phyloP scores from a whole-genome alignment of 2,888 invertebrate species.

The Marronus borbonicus region DNA sequence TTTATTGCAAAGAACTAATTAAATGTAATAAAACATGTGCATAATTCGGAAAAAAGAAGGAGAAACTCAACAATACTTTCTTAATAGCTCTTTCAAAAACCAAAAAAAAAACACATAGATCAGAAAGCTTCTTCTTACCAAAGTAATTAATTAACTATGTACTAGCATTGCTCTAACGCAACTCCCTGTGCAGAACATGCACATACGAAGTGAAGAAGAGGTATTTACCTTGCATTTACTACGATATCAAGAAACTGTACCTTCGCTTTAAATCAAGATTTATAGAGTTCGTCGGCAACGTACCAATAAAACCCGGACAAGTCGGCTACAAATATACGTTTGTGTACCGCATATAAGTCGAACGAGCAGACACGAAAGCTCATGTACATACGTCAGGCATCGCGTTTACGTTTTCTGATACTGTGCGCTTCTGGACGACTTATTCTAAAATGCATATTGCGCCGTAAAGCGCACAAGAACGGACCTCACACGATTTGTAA shows the following conservation, averaged over 20 bases:
- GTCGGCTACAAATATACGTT: conserved; percentile 58
- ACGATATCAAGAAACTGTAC: conserved; percentile 54
- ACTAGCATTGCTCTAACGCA: no score
- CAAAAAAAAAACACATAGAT: no score
- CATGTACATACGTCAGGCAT: not conserved
- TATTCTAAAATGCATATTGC: conserved; percentile 62
- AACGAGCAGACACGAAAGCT: not conserved
- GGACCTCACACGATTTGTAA: conserved; percentile 60
- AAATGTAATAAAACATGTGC: no score
- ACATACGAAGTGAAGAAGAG: not conserved
- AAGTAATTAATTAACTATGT: no score
- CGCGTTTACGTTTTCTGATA: conserved; percentile 23
- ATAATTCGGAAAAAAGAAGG: no score
- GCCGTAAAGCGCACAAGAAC: conserved; percentile 55
- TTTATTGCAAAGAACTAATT: no score
- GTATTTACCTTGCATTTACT: conserved; percentile 13
- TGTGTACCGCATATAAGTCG: conserved; percentile 52
- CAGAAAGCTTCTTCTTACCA: no score
- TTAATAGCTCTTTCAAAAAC: no score
- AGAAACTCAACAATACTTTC: no score
- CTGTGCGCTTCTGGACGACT: conserved; percentile 50
- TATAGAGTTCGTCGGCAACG: conserved; percentile 61
- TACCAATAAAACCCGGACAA: conserved; percentile 62
- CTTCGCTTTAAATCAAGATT: conserved; percentile 61
- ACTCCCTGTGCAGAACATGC: no score